These are phyloP conservation scores for Promerops cafer DNA, from an alignment of 2,113 vertebrate species.

Conservation along the genomic window DNA sequence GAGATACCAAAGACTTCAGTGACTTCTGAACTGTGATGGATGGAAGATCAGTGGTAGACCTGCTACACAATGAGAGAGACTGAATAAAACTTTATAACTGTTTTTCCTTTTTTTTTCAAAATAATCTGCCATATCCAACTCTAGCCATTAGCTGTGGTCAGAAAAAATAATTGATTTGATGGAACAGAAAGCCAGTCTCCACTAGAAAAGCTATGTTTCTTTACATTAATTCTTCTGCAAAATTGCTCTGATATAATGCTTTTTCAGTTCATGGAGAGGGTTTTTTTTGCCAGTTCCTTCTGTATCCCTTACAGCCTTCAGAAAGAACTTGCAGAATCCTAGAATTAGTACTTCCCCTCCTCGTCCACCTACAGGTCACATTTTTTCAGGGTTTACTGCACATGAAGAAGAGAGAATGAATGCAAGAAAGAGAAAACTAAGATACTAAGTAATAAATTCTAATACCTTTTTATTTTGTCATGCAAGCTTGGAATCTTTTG, in stretches of 20 bases:
- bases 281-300: not conserved
- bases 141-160: not conserved
- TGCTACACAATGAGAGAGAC: not conserved
- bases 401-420: not conserved
- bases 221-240: not conserved
- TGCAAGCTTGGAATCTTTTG: not conserved
- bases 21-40: not conserved
- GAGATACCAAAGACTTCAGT: not conserved
- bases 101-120: not conserved
- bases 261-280: rapidly evolving
- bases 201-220: not conserved
- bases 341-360: not conserved
- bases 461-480: not conserved
- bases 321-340: not conserved
- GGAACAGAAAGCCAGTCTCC: not conserved
- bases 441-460: not conserved
- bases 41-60: not conserved
- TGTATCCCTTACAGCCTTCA: not conserved
- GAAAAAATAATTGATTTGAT: not conserved
- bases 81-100: not conserved
- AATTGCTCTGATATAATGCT: not conserved
- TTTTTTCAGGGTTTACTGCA: not conserved
- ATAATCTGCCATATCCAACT: not conserved
- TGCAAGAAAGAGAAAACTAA: not conserved
- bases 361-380: not conserved